A percentile compares a stretch with the other conserved stretches of the same genome.
phyloP scores from a whole-genome alignment of 2,113 vertebrate species.

The Calyptommatus sinebrachiatus region DNA sequence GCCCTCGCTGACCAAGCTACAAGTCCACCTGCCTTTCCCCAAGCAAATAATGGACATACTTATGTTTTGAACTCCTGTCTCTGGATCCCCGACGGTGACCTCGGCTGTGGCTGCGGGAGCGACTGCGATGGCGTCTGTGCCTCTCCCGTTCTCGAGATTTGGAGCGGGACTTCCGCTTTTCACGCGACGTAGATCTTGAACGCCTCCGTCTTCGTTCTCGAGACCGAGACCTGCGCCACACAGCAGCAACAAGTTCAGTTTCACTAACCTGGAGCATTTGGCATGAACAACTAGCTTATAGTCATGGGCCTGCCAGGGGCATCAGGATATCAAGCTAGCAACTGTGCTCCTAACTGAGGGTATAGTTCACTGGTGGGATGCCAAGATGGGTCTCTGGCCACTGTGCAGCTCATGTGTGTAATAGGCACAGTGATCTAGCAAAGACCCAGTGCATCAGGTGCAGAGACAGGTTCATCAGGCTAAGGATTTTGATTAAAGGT shows the following conservation, averaged over 20 bases:
- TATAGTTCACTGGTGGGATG: too few species aligned
- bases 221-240: conserved; percentile 81
- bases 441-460: too few species aligned
- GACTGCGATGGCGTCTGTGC: conserved; percentile 86
- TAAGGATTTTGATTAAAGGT: too few species aligned
- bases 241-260: neutral
- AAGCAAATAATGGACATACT: conserved; percentile 70
- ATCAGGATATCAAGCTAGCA: too few species aligned
- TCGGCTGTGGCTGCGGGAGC: conserved; percentile 84
- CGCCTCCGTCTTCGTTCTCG: conserved; percentile 83
- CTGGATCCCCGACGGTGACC: conserved; percentile 84
- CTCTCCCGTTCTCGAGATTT: conserved; percentile 84
- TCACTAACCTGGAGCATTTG: fast-evolving
- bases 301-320: neutral
- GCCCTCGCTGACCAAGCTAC: neutral
- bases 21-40: neutral
- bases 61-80: conserved; percentile 87
- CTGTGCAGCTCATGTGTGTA: too few species aligned
- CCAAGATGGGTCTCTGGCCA: too few species aligned
- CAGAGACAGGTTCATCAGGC: too few species aligned
- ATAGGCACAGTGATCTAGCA: too few species aligned
- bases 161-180: conserved; percentile 77
- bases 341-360: too few species aligned
- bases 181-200: conserved; percentile 81
- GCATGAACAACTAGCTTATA: too few species aligned